Percentiles rank a stretch among this genome's conserved stretches.
Conservation (phyloP, 2,888 invertebrate genomes). For the Laspeyria flexula region DNA sequence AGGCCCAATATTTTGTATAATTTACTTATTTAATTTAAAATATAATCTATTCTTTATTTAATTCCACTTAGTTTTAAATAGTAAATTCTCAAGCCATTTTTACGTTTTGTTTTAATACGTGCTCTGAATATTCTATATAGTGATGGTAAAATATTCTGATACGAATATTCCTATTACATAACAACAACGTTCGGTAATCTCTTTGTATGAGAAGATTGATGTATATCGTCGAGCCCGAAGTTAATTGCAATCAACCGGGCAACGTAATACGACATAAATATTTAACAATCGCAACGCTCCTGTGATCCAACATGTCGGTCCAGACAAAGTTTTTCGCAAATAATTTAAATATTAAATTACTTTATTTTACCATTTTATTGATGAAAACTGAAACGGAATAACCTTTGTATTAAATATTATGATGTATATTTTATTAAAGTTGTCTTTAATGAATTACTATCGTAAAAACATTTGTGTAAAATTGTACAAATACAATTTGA, state of each 20-base stretch:
- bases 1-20: no score
- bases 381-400: neutral
- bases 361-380: slow-evolving; percentile 7
- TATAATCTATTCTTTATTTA: no score
- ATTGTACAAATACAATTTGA: no score
- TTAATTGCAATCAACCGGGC: slow-evolving; percentile 53
- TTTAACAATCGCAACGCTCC: slow-evolving; percentile 44
- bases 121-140: no score
- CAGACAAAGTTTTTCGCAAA: slow-evolving; percentile 34
- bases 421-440: no score
- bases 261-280: slow-evolving; percentile 52
- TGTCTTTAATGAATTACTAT: no score
- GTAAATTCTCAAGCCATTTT: no score
- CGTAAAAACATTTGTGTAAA: no score
- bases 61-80: no score
- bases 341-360: slow-evolving; percentile 45
- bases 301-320: slow-evolving; percentile 24
- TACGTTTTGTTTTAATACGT: no score
- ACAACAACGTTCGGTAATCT: slow-evolving; percentile 15
- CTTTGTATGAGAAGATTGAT: slow-evolving; percentile 47
- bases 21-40: no score
- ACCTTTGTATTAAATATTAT: neutral
- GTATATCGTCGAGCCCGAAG: slow-evolving; percentile 25
- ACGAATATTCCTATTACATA: neutral
- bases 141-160: neutral